Percentiles rank a stretch among this genome's conserved stretches.
Evolutionary conservation across 2,888 invertebrate species (phyloP).

Genomic region (Hirudinaria manillensis): DNA sequence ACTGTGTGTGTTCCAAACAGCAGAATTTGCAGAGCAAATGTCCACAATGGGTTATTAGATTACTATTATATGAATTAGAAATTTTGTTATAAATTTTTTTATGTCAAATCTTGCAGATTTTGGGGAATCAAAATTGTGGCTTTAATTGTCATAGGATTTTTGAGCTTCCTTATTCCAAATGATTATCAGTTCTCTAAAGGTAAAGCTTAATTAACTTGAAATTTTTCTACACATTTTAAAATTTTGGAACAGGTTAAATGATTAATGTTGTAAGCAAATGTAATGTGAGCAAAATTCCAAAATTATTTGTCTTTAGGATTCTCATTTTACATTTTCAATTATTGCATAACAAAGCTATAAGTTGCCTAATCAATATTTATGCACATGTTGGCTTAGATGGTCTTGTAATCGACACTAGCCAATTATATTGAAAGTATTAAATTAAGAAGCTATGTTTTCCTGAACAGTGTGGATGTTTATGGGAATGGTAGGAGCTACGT

Average conservation of each 20-base stretch:
- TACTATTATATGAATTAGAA: not conserved
- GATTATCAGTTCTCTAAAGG: slow-evolving; percentile 47
- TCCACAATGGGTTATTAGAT: slow-evolving; percentile 54
- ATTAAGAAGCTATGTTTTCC: not conserved
- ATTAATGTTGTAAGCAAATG: too few species aligned
- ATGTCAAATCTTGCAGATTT: slow-evolving; percentile 42
- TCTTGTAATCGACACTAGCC: not conserved
- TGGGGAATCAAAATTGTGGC: slow-evolving; percentile 52
- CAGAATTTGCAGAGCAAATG: slow-evolving; percentile 53
- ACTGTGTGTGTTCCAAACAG: slow-evolving; percentile 53
- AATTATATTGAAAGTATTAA: not conserved
- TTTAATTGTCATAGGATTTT: slow-evolving; percentile 51
- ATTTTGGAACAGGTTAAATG: too few species aligned
- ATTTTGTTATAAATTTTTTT: not conserved
- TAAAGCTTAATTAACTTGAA: slow-evolving; percentile 34
- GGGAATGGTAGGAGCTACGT: slow-evolving; percentile 54
- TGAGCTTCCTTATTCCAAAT: slow-evolving; percentile 52
- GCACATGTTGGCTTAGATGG: too few species aligned
- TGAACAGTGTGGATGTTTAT: slow-evolving; percentile 56
- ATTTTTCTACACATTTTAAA: too few species aligned
- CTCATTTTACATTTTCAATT: not conserved
- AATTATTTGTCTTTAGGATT: not conserved
- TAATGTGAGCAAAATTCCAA: too few species aligned
- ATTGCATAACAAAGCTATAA: not conserved
- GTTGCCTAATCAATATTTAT: too few species aligned